Conservation (phyloP, 1,140 invertebrate genomes). For the Ceratina australensis region DNA sequence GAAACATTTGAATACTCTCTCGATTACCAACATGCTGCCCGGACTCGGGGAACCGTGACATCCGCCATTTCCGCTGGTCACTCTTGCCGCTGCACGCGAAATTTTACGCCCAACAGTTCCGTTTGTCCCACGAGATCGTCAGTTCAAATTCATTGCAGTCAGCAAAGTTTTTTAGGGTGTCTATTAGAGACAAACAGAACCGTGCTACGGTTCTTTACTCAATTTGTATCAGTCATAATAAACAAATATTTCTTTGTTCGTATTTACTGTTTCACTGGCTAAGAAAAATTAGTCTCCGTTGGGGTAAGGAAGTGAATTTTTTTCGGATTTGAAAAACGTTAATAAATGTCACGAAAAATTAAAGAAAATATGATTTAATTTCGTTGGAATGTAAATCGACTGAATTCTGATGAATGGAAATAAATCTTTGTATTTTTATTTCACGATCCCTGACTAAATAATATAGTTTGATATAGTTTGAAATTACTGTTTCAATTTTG, state of each 20-base stretch:
- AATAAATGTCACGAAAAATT: too few relatives aligned
- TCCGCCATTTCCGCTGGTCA: not conserved
- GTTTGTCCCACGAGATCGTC: constrained; percentile 2
- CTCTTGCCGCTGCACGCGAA: not conserved
- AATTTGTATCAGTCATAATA: not conserved
- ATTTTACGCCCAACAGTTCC: constrained; percentile 4
- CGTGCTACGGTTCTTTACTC: not conserved
- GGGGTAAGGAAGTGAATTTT: too few relatives aligned
- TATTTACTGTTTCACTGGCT: too few relatives aligned
- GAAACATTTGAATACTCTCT: constrained; percentile 6
- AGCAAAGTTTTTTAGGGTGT: not conserved
- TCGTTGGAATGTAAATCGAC: too few relatives aligned
- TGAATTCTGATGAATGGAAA: too few relatives aligned
- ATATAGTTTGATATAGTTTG: too few relatives aligned
- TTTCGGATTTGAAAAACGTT: too few relatives aligned
- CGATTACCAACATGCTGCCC: constrained; percentile 1
- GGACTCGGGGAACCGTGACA: not conserved
- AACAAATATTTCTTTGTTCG: not conserved
- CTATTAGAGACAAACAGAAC: not conserved
- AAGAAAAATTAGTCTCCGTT: too few relatives aligned
- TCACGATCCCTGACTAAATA: too few relatives aligned
- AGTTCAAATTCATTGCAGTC: not conserved
- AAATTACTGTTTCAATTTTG: too few relatives aligned
- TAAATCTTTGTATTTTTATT: too few relatives aligned
- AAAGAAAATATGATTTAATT: too few relatives aligned